Base-by-base conservation (phyloP, 2,113 vertebrate species). In the Chlorodrepanis virens region DNA sequence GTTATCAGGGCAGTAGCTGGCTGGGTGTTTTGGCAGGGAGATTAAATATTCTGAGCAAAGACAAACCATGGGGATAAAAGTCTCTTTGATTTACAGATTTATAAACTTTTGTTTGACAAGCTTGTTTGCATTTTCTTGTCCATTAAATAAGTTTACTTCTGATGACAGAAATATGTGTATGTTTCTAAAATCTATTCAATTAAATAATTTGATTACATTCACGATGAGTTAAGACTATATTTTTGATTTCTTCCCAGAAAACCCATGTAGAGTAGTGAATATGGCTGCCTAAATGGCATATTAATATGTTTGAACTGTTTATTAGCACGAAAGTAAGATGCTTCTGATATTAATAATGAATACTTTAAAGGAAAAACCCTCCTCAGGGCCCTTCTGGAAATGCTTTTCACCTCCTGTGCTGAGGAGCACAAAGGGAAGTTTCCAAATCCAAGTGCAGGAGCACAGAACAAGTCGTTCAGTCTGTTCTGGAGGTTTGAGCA, bases 1-100 rank as follows among this genome's bases (percentile, higher is more conserved):
- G 12, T 63, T 63, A 27, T 91, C 39, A 68, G 63, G 80, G 14
- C 74, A 83, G 74, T 65, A 72, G 74, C 54, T 97, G 91, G 67
- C 79, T 47, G 44, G 12, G 10, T 47, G 9, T 35, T 37, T 97
- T 45, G 64, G 22, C 21, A 67, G 69, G 71, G 90, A 57, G 71
- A 92, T 95, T 50, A 93, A 76, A 90, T 93, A 50, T 61, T 90
- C 24, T 61, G n/a, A 64, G 49, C 50, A 61, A 39, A 92, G 87
- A 45, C 59, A 68, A 89, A 89, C 56, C 10, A 16, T 29, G 52
- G 25, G 23, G 12, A 64, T 60, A 57, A 45, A 78, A 24, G 8
- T 49, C 81, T 70, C 23, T 79, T 91, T 95, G 20, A 74, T 61
- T 78, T 96, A 71, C 50, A 91, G 84, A 56, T 56, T 86, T 23